Evolutionary conservation across 2,888 invertebrate species (phyloP), one percentile per base, ranked within the genome.

Genomic region (Orchesella flavescens): DNA sequence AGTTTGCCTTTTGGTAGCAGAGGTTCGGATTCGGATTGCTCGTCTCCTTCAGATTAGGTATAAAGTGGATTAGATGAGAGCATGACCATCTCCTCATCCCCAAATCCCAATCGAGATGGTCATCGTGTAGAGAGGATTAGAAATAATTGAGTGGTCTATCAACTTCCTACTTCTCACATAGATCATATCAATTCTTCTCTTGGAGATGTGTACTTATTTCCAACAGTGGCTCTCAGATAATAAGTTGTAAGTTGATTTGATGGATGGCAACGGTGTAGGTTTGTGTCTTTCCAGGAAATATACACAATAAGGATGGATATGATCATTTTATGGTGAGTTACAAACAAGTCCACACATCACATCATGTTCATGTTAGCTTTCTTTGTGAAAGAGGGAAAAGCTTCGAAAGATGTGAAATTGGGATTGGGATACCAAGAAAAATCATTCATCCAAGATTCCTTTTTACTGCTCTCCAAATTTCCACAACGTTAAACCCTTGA

Each of bases 71-170:
- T n/a, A n/a, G n/a, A n/a, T n/a, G n/a, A n/a, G n/a, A n/a, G n/a
- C n/a, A n/a, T n/a, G n/a, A n/a, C n/a, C n/a, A n/a, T n/a, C n/a
- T n/a, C n/a, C n/a, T n/a, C n/a, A n/a, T n/a, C n/a, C n/a, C 34
- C 34, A 34, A 34, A 34, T 7, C 7, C 34, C 34, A 34, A 34
- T 34, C 34, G 34, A 34, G 34, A 34, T 34, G 34, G 34, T 34
- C 34, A 34, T 34, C 34, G 34, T 34, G 34, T 7, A 34, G 34
- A 49, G 15, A 63, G 75, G 75, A 75, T 75, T 75, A 75, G 75
- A 75, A 75, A 75, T 75, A 75, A 75, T 75, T 75, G 75, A 75
- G 75, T 65, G 75, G 63, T 63, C 75, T 63, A 63, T 65, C 75
- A 44, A 73, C 44, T 61, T 46, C 34, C 9, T 61, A 21, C 15